A percentile compares a stretch with the other conserved stretches of the same genome.
These are phyloP conservation scores for Andrena bicolor DNA, from an alignment of 2,888 invertebrate genomes.

Conservation along the genomic window DNA sequence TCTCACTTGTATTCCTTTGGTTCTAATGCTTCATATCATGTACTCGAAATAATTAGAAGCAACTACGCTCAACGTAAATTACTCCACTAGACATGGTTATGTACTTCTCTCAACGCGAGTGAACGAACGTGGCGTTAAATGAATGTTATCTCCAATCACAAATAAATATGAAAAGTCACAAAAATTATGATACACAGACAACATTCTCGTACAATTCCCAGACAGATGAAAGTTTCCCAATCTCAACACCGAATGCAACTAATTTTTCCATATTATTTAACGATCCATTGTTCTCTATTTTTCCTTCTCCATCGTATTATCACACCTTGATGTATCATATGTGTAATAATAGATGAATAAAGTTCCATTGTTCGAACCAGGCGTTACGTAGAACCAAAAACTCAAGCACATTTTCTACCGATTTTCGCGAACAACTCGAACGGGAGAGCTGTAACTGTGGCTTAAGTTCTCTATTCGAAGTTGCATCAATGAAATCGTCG, in stretches of 20 bases:
- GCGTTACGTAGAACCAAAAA: slow-evolving; percentile 30
- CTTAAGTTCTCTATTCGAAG: slow-evolving; percentile 38
- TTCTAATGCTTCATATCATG: too few relatives aligned
- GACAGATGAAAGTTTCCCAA: neutral
- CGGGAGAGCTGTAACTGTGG: neutral
- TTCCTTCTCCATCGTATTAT: neutral
- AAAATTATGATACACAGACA: neutral
- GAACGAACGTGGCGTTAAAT: neutral
- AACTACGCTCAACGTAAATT: too few relatives aligned
- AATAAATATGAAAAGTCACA: neutral
- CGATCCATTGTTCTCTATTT: slow-evolving; percentile 2
- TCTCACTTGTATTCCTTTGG: too few relatives aligned
- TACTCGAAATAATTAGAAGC: too few relatives aligned
- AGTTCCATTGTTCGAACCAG: slow-evolving; percentile 13
- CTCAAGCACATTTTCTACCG: neutral
- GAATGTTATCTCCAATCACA: neutral
- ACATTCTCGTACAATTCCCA: slow-evolving; percentile 2
- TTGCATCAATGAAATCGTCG: slow-evolving; percentile 60
- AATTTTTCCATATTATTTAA: neutral
- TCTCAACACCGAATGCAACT: neutral
- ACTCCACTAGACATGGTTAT: too few relatives aligned
- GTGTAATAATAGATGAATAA: slow-evolving; percentile 1
- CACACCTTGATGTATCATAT: neutral
- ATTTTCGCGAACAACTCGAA: neutral
- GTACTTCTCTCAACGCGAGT: too few relatives aligned